phyloP scores from a whole-genome alignment of 2,113 vertebrate genomes.

The Sceloporus tristichus region DNA sequence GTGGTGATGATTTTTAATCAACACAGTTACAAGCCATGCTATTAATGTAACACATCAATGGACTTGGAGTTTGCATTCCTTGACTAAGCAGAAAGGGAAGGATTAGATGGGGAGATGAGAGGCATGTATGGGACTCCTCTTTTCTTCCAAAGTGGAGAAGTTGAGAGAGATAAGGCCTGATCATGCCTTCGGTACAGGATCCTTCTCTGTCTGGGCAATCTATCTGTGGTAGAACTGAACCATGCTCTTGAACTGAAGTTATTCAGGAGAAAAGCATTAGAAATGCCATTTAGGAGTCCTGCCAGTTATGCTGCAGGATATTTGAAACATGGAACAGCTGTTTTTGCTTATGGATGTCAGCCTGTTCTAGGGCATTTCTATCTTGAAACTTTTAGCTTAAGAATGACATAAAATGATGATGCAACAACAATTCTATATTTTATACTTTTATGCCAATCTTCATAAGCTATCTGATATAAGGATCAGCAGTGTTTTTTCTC shows the following conservation, averaged over 20 bases:
- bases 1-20: not conserved
- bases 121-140: not conserved
- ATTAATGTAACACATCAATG: not conserved
- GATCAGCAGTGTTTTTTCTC: too few species aligned
- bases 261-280: not conserved
- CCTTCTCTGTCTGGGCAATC: not conserved
- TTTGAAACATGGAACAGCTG: not conserved
- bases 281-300: not conserved
- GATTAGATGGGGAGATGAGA: not conserved
- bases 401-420: not conserved
- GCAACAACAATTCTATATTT: not conserved
- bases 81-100: not conserved
- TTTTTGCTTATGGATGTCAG: not conserved
- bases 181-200: not conserved
- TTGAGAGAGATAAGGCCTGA: too few species aligned
- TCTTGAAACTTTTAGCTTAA: not conserved
- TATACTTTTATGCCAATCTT: not conserved
- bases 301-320: not conserved
- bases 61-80: not conserved
- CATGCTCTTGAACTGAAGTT: not conserved
- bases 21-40: not conserved
- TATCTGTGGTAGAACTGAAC: not conserved
- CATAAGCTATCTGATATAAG: too few species aligned
- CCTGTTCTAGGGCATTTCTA: not conserved
- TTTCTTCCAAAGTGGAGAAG: not conserved